Base-by-base conservation (phyloP, 1,140 invertebrate species). In the Pseudomyrmex concolor region DNA sequence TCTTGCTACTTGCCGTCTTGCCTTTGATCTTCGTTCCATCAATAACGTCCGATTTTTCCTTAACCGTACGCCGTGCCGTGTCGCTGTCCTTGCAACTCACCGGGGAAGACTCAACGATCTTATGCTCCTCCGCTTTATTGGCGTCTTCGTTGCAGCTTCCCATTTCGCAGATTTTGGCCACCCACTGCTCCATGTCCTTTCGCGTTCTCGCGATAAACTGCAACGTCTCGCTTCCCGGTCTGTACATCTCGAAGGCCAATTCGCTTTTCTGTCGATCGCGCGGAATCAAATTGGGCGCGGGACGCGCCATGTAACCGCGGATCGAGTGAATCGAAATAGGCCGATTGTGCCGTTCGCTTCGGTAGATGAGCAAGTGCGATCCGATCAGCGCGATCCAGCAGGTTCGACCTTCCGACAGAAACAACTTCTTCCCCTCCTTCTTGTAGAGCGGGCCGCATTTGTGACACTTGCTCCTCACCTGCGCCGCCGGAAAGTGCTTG, bases 161-260 rank as follows among this genome's bases (percentile, higher is more conserved):
- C 12, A 88, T 67, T 9, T 92, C 86, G 9, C 71, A 77, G 34
- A 94, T 90, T 0, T 89, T 86, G 2, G 84, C 63, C 13, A 94
- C 72, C 93, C 93, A 94, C 3, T 93, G 89, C 19, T 90, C 87
- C 93, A 94, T 94, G 13, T 94, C 93, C 25, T 90, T 88, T 0
- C 88, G 84, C 5, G 78, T 85, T 17, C 84, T 91, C 0, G 92
- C 93, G 2, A 91, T 87, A 13, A 94, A 94, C 82, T 92, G 83
- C 25, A 90, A 85, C 0, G 93, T 94, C 84, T 90, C 89, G 7
- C 89, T 86, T 13, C 89, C 87, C 1, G 93, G 93, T 19, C 90
- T 88, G 67, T 90, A 93, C 5, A 94, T 90, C 80, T 94, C 93
- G 57, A 94, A 94, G 0, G 92, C 90, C 22, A 90, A 87, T 62